These are phyloP conservation scores for Polypedilum vanderplanki DNA, from an alignment of 1,140 invertebrate species.

Conservation along the genomic window DNA sequence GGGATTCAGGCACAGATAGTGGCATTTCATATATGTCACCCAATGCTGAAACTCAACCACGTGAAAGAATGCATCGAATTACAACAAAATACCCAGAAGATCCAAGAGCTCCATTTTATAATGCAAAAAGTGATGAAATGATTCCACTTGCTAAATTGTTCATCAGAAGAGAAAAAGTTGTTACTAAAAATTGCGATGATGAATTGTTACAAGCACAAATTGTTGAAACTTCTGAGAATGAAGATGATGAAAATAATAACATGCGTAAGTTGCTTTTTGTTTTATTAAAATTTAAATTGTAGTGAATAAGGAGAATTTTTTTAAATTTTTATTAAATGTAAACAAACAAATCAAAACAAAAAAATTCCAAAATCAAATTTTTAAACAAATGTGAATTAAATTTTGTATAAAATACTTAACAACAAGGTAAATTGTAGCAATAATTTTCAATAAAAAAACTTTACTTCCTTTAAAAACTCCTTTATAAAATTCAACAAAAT, in stretches of 20 bases:
- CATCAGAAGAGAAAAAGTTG: constrained; percentile 62
- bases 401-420: no score
- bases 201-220: constrained; percentile 53
- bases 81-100: constrained; percentile 82
- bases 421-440: no score
- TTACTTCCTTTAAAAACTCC: no score
- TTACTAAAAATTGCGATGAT: constrained; percentile 64
- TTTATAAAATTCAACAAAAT: no score
- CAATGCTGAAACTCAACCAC: constrained; percentile 76
- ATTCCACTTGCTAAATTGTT: constrained; percentile 72
- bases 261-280: constrained; percentile 21
- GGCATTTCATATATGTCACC: constrained; percentile 89
- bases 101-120: constrained; percentile 85
- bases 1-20: constrained; percentile 90
- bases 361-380: no score
- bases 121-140: constrained; percentile 64
- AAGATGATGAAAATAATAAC: constrained; percentile 53
- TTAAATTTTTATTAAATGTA: no score
- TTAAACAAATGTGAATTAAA: no score
- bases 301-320: no score
- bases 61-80: constrained; percentile 81
- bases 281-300: no score
- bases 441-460: no score
- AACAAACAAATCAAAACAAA: no score
- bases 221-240: constrained; percentile 62